Evolutionary conservation across 2,888 invertebrate genomes (phyloP), one percentile per base, ranked within the genome.

Genomic region (Agonopterix arenella): DNA sequence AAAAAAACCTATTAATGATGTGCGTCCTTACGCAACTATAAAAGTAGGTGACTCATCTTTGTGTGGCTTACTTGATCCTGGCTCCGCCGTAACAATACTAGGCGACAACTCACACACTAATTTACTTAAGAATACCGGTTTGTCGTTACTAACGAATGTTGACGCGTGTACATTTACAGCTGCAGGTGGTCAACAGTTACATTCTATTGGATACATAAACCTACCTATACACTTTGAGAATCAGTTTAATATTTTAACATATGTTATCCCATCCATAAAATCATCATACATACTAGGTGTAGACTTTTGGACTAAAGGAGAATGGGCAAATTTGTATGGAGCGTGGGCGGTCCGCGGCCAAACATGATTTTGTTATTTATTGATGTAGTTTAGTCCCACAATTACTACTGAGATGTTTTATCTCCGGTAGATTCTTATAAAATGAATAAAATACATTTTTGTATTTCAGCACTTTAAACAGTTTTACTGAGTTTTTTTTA

Each of bases 271-370:
- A 1, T 43, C 49, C 36, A 50, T 60, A 4, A 13, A 52, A 4
- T 36, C 38, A 10, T 2, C 11, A 8, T 45, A 57, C 9, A 56
- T 60, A 5, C 37, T 58, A 11, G 60, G 60, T 8, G 51, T 60
- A 4, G 58, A 58, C 44, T 60, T 60, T 47, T 59, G 56, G 55
- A 11, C n/a, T n/a, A n/a, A n/a, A n/a, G n/a, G n/a, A n/a, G n/a
- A n/a, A n/a, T n/a, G n/a, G n/a, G n/a, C n/a, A n/a, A n/a, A n/a
- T n/a, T n/a, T n/a, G n/a, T n/a, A n/a, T n/a, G n/a, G n/a, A n/a
- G n/a, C n/a, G n/a, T n/a, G n/a, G n/a, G n/a, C n/a, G n/a, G n/a
- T n/a, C n/a, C n/a, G n/a, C n/a, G n/a, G n/a, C n/a, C n/a, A n/a
- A n/a, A n/a, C n/a, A n/a, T n/a, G n/a, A n/a, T n/a, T n/a, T n/a